These are phyloP conservation scores for Campaea margaritaria DNA, from an alignment of 2,888 invertebrate genomes.

Conservation along the genomic window DNA sequence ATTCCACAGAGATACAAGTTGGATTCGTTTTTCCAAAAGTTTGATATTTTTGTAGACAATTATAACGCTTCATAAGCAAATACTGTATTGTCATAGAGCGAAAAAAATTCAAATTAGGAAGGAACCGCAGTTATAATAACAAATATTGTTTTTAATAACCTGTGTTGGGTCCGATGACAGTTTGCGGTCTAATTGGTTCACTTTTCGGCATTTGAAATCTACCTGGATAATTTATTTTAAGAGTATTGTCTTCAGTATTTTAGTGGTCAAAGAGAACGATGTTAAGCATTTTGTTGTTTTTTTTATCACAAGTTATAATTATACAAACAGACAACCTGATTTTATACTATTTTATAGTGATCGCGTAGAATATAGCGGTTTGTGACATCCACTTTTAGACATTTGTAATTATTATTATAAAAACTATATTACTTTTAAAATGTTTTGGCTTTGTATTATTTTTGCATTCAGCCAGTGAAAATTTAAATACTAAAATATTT, in stretches of 20 bases:
- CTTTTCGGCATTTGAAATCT: constrained; percentile 32
- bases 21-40: not conserved
- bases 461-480: too few relatives aligned
- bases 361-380: too few relatives aligned
- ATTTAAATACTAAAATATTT: too few relatives aligned
- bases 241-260: constrained; percentile 8
- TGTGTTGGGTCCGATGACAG: constrained; percentile 52
- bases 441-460: too few relatives aligned
- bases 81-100: constrained; percentile 62
- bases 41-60: constrained; percentile 29
- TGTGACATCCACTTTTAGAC: too few relatives aligned
- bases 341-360: too few relatives aligned
- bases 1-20: not conserved
- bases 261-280: constrained; percentile 2
- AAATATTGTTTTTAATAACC: constrained; percentile 64
- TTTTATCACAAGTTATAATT: too few relatives aligned
- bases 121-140: constrained; percentile 46
- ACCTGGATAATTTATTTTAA: constrained; percentile 30
- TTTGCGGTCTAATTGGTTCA: constrained; percentile 37
- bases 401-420: too few relatives aligned
- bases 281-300: not conserved
- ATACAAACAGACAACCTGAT: too few relatives aligned
- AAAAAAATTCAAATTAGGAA: constrained; percentile 56
- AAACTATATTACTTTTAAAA: too few relatives aligned
- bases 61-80: constrained; percentile 60